phyloP scores from a whole-genome alignment of 2,113 vertebrate genomes.

The Hydrochoerus hydrochaeris region DNA sequence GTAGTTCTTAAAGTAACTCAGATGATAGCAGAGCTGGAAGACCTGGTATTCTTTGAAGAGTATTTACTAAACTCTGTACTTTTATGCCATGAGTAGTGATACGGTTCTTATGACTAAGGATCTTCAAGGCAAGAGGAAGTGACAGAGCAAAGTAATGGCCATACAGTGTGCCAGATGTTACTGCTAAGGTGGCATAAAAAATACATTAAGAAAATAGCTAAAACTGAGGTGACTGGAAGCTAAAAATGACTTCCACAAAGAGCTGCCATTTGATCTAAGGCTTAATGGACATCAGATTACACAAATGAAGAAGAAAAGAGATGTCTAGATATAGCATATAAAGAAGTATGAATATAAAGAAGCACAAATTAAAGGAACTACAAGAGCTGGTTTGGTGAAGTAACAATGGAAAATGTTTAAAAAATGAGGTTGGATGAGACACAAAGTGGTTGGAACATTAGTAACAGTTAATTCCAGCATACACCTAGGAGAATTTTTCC shows the following conservation, averaged over 20 bases:
- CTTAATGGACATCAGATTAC: constrained; percentile 15
- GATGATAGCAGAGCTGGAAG: not conserved
- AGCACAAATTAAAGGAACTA: not conserved
- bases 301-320: constrained; percentile 37
- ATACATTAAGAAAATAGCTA: not conserved
- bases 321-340: not conserved
- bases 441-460: not conserved
- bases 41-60: not conserved
- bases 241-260: not conserved
- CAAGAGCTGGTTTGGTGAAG: not conserved
- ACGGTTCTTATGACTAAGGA: not conserved
- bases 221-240: not conserved
- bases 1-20: constrained; percentile 41
- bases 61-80: not conserved
- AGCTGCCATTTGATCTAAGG: not conserved
- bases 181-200: constrained; percentile 9
- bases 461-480: not conserved
- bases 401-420: not conserved
- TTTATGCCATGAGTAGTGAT: constrained; percentile 1
- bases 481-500: not conserved
- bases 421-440: not conserved
- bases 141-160: not conserved
- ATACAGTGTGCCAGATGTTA: not conserved
- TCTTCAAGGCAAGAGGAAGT: not conserved
- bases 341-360: constrained; percentile 21